A percentile compares a stretch with the other conserved stretches of the same genome.
These are phyloP conservation scores for Toxotes lorentzi DNA, from an alignment of 2,797 vertebrate species.

Conservation along the genomic window DNA sequence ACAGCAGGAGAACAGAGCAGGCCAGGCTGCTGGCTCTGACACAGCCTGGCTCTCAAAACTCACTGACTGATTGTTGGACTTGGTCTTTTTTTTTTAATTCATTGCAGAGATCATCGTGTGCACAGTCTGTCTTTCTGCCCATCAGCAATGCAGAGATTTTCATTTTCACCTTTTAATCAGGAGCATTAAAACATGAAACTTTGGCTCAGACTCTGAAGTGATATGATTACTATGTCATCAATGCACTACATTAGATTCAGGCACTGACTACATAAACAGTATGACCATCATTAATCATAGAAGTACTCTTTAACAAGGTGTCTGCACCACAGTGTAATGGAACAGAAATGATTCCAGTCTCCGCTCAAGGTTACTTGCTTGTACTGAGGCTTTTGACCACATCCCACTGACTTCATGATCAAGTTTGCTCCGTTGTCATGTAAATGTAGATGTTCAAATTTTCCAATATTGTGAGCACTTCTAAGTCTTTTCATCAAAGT, in stretches of 20 bases:
- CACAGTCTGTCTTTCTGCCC: not conserved
- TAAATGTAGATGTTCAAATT: no score
- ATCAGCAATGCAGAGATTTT: conserved; percentile 6
- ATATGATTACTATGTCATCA: not conserved
- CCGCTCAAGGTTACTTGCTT: not conserved
- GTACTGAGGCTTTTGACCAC: not conserved
- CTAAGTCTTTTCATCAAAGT: not conserved
- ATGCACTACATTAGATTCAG: not conserved
- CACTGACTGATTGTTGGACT: conserved; percentile 7
- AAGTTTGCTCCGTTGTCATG: not conserved
- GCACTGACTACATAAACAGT: not conserved
- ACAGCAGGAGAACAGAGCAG: conserved; percentile 29
- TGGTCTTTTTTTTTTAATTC: not conserved
- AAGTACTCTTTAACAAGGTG: no score
- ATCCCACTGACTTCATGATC: not conserved
- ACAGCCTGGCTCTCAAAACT: conserved; percentile 16
- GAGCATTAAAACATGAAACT: not conserved
- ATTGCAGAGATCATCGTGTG: conserved; percentile 4
- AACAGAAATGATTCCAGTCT: not conserved
- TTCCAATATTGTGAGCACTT: not conserved
- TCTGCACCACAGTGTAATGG: not conserved
- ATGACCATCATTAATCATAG: not conserved
- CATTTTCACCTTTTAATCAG: conserved; percentile 14
- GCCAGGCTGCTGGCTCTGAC: conserved; percentile 17
- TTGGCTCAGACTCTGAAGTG: not conserved